Base-by-base conservation (phyloP, 1,140 invertebrate genomes). In the Anastrepha ludens region DNA sequence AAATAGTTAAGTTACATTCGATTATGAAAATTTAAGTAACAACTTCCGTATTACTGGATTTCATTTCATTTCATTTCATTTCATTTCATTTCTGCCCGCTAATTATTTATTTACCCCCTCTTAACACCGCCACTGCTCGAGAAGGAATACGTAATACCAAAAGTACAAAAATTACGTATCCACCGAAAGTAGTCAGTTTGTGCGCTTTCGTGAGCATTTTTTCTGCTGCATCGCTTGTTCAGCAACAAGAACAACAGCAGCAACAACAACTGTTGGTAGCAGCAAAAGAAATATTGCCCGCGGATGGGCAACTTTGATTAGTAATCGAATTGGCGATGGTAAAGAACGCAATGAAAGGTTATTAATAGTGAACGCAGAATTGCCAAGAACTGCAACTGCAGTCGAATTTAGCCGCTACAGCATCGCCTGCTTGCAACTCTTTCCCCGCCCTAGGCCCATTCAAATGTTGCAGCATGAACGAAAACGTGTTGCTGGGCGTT, bases 321-420 rank as follows among this genome's bases (percentile, higher is more conserved):
- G 74, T 81, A 81, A 81, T 81, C 74, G 74, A 81, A 81, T 81
- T 81, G 74, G 74, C 74, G 74, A 81, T 81, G 74, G 74, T 55
- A 81, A 81, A 81, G 74, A 81, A 81, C 74, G 74, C 74, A 81
- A 81, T 81, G 74, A 81, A 81, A 81, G 74, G 74, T 81, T 81
- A 81, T 81, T 81, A 81, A 81, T 81, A 81, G 74, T 81, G 74
- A 81, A 55, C 74, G 47, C 74, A 81, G 55, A 81, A 81, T 81
- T 81, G 74, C 74, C 20, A 20, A 4, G 74, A 81, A 81, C 9
- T 81, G 74, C 50, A 81, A 55, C 47, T 81, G 74, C 74, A 81
- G 47, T 81, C 47, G 74, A 81, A 74, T 55, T 55, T 55, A 13
- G 50, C 20, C 13, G 41, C 60, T 62, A 17, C 11, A 47, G 41